Base-by-base conservation (phyloP, 2,797 vertebrate species). In the Neostethus bicornis region DNA sequence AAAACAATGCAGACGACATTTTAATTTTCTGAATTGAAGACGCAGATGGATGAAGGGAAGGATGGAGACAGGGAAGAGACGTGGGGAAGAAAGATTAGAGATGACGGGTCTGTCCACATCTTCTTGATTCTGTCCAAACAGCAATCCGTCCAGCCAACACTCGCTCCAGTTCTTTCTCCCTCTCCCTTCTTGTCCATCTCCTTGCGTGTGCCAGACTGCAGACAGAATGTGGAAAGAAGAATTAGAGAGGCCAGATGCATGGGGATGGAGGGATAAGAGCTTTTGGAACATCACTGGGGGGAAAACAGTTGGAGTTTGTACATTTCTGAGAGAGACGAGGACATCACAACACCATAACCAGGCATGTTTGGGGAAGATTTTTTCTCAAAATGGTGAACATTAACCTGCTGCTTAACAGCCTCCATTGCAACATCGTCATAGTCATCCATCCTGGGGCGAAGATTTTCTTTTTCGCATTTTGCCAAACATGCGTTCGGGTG, bases 221-320 rank as follows among this genome's bases (percentile, higher is more conserved):
- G 73, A 76, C 77, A 85, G 69, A 71, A 77, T 81, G 73, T 73
- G 74, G 68, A 84, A 58, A 51, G 70, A 73, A 46, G 69, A 68
- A 84, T 83, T 81, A 77, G 41, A 44, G 53, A 45, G 71, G 54
- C 76, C 61, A 67, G 61, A 71, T 69, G 47, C 56, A 62, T 73
- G 53, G 52, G 61, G 66, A 72, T 44, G 35, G 70, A 68, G 46
- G 55, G 72, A 79, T 69, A 80, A 69, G 66, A 42, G 61, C 71
- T 75, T 79, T 53, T 73, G 72, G 63, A 79, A 75, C 56, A 46
- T 35, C 28, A 45, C 47, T 19, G 12, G 16, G 7, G 25, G 52
- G 41, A 42, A 57, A 62, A 65, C 61, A 75, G 71, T 52, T 23
- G 43, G 37, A 32, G 44, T 35, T 28, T 38, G 13, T 39, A 13